Evolutionary conservation across 2,113 vertebrate species (phyloP).

Genomic region (Ceratotherium simum): DNA sequence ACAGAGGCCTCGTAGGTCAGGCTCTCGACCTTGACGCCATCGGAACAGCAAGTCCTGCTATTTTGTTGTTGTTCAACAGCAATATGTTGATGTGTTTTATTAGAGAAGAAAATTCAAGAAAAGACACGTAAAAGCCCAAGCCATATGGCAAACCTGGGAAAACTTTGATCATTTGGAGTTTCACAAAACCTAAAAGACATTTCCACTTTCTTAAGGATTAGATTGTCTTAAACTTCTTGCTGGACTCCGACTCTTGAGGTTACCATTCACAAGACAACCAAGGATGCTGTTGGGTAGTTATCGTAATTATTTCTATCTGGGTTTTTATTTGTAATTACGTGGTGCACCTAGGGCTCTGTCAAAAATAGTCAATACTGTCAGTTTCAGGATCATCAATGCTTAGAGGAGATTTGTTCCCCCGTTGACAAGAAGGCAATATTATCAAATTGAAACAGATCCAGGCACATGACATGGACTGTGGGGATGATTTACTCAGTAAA

Average conservation of each 20-base stretch:
- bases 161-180: constrained; percentile 40
- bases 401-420: background rate
- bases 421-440: constrained; percentile 10
- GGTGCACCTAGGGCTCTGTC: background rate
- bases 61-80: background rate
- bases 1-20: background rate
- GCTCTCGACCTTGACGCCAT: background rate
- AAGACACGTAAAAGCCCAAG: constrained; percentile 8
- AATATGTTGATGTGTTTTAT: background rate
- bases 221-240: background rate
- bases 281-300: background rate
- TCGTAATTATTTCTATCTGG: background rate
- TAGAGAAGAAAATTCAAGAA: constrained; percentile 37
- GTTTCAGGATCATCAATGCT: background rate
- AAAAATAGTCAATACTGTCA: background rate
- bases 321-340: constrained; percentile 30
- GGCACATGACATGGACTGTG: background rate
- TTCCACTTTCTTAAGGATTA: constrained; percentile 13
- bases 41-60: background rate
- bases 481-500: background rate
- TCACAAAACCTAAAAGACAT: background rate
- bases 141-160: constrained; percentile 26
- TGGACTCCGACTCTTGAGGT: background rate
- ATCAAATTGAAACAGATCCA: background rate
- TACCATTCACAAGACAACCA: background rate